phyloP scores from a whole-genome alignment of 2,888 invertebrate genomes.

The Hyposoter didymator region DNA sequence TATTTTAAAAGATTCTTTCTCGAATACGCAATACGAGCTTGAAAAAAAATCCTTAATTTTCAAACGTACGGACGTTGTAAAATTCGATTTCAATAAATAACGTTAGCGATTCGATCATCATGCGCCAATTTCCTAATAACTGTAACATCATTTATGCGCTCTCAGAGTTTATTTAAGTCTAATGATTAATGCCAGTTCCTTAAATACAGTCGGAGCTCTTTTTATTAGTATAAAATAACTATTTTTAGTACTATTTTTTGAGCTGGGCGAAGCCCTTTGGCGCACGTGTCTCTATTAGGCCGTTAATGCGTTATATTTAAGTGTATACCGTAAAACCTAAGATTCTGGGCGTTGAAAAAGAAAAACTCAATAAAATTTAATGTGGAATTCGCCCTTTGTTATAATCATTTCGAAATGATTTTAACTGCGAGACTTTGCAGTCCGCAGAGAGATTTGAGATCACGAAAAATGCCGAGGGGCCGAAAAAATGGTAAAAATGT shows the following conservation, averaged over 20 bases:
- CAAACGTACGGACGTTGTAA: slow-evolving; percentile 5
- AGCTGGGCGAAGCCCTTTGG: slow-evolving; percentile 75
- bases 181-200: slow-evolving; percentile 59
- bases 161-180: slow-evolving; percentile 36
- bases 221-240: slow-evolving; percentile 65
- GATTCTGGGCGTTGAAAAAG: slow-evolving; percentile 9
- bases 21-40: not conserved
- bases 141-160: slow-evolving; percentile 24
- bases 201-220: slow-evolving; percentile 51
- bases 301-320: slow-evolving; percentile 52
- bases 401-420: not conserved
- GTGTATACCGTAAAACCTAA: slow-evolving; percentile 31
- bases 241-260: slow-evolving; percentile 79
- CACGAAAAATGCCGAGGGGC: not conserved
- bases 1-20: not conserved
- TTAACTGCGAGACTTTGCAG: not conserved
- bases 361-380: slow-evolving; percentile 3
- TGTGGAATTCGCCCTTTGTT: not conserved
- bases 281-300: slow-evolving; percentile 68
- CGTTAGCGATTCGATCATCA: slow-evolving; percentile 25
- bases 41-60: not conserved
- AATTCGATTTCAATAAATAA: slow-evolving; percentile 41
- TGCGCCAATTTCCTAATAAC: slow-evolving; percentile 20
- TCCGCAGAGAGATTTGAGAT: slow-evolving; percentile 1
- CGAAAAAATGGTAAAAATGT: not conserved